phyloP scores from a whole-genome alignment of 2,888 invertebrate genomes.

The Drosophila trichaetosa region DNA sequence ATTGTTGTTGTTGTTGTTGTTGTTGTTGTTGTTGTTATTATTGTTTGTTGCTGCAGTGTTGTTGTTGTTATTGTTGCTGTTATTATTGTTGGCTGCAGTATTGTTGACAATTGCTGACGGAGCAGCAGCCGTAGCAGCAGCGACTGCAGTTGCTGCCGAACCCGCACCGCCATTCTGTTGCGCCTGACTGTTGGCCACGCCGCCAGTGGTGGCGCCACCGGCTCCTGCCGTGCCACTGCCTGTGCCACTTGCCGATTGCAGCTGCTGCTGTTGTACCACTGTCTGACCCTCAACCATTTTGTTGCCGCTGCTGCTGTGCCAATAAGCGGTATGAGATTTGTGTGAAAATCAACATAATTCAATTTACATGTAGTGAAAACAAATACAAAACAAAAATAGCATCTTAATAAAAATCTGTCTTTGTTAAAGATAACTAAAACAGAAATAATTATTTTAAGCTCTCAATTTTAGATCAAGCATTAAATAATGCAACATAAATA shows the following conservation, averaged over 20 bases:
- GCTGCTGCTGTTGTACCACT: conserved; percentile 85
- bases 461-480: neutral
- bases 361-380: neutral
- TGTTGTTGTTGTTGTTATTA: conserved; percentile 86
- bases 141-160: conserved; percentile 44
- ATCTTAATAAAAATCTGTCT: neutral
- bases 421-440: neutral
- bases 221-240: conserved; percentile 26
- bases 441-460: neutral
- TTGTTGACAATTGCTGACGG: conserved; percentile 84
- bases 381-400: neutral
- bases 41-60: conserved; percentile 83
- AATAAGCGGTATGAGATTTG: neutral
- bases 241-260: conserved; percentile 58
- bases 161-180: conserved; percentile 74
- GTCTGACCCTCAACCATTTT: conserved; percentile 90
- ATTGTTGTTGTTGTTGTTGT: conserved; percentile 34
- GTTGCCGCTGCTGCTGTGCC: conserved; percentile 61
- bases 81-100: conserved; percentile 50
- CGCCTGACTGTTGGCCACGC: conserved; percentile 87
- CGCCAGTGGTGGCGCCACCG: conserved; percentile 43
- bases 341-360: neutral
- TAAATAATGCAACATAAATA: neutral
- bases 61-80: conserved; percentile 61
- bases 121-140: conserved; percentile 36